Evolutionary conservation across 2,797 vertebrate genomes (phyloP).

Genomic region (Malacoctenus gilli): DNA sequence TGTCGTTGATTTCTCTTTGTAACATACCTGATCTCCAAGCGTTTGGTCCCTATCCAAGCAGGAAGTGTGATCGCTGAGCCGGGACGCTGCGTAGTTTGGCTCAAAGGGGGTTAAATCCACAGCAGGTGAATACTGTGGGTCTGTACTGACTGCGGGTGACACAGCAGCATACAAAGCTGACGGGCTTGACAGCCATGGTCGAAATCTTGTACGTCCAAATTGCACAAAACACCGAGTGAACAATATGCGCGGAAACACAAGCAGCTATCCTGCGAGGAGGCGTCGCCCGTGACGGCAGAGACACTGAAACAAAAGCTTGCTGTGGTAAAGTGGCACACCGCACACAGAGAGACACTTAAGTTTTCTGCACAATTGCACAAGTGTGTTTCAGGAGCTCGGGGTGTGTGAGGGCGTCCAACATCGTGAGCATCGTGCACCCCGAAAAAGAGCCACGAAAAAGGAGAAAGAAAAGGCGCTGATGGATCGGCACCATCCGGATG

Average conservation of each 20-base stretch:
- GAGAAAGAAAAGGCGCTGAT: constrained; percentile 24
- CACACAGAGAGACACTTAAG: constrained; percentile 26
- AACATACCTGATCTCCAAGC: constrained; percentile 61
- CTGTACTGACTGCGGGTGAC: constrained; percentile 4
- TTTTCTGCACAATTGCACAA: constrained; percentile 11
- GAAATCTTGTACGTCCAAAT: constrained; percentile 31
- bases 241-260: constrained; percentile 22
- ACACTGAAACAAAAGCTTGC: constrained; percentile 13
- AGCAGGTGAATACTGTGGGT: constrained; percentile 6
- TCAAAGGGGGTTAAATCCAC: constrained; percentile 36
- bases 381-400: constrained; percentile 30
- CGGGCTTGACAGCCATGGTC: constrained; percentile 1
- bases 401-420: constrained; percentile 24
- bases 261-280: constrained; percentile 16
- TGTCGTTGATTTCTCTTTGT: constrained; percentile 16
- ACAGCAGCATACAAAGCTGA: constrained; percentile 1
- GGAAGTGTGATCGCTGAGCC: constrained; percentile 38
- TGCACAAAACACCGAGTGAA: constrained; percentile 38
- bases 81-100: constrained; percentile 47
- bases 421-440: constrained; percentile 19
- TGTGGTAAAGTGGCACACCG: constrained; percentile 23
- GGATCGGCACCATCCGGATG: constrained; percentile 24
- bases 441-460: background rate
- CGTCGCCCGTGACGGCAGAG: no score
- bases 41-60: constrained; percentile 64